Evolutionary conservation across 2,797 vertebrate species (phyloP), one percentile per base, ranked within the genome.

Genomic region (Liasis olivaceus): DNA sequence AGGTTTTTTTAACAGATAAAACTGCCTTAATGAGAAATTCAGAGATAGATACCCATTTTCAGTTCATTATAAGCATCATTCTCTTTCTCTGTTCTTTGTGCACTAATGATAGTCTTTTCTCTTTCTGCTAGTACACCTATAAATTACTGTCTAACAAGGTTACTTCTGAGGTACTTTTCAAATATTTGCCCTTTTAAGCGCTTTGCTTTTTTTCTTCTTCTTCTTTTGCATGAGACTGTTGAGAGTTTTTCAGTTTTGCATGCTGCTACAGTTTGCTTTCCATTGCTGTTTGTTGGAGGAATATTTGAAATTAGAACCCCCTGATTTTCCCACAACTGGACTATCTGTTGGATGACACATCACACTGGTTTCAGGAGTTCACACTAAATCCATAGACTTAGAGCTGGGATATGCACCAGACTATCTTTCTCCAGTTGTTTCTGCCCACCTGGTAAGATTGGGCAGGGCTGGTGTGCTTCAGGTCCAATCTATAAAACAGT

Each of bases 81-180:
- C 92, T 97, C 95, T 95, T 95, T 98, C 97, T 98, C 97, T 98
- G 77, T 96, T 96, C 95, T 90, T 90, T 89, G 26, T 97, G 94
- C 95, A 98, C 98, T 98, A 98, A 98, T 98, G 97, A 98, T 98
- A 98, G 96, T 98, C 98, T 98, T 98, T 98, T 97, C 97, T 97
- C 96, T 98, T 97, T 98, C 97, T 98, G 93, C 98, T 98, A 99
- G 99, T 99, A 99, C 96, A 98, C 98, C 98, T 98, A 96, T 98
- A 98, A 99, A 98, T 98, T 99, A 98, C 98, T 99, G 98, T 98
- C 98, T 98, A 98, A 98, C 97, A 98, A 98, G 98, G 98, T 99
- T 98, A 99, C 98, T 98, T 98, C 98, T 89, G 98, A 99, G 99
- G 99, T 99, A 99, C 97, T 98, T 98, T 98, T 98, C 95, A 96